Base-by-base conservation (phyloP, 23 tunicate genomes). In the Trididemnum nubilum region DNA sequence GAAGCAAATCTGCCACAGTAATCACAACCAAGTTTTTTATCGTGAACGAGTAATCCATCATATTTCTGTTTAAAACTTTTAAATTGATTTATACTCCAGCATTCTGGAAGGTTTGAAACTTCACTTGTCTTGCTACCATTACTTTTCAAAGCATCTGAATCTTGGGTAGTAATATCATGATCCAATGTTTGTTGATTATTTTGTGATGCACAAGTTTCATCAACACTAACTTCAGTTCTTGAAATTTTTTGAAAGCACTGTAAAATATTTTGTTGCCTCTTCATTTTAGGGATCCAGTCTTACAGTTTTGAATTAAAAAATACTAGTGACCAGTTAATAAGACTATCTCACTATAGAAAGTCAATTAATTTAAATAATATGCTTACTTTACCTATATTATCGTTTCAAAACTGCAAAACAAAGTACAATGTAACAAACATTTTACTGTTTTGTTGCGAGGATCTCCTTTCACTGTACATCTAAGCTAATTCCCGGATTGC, bases 1-100 rank as follows among this genome's bases (percentile, higher is more conserved):
- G 74, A 75, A 35, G 36, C 66, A 83, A 58, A 76, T 83, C 51
- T 76, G 32, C 63, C 82, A 83, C 87, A 83, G 72, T 54, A 38
- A 54, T 76, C 87, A 52, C 87, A 83, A 76, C 81, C 87, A 75
- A 83, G 83, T 76, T 35, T 83, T 63, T 76, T 83, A 29, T 59
- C 33, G 35, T 25, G 72, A 58, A 75, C 72, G 40, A 75, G 54
- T 31, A 83, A 83, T 18, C 82, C 82, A 75, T 83, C 87, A 83
- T 83, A 83, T 61, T 83, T 83, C 77, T 75, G 36, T 34, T 73
- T 74, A 37, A 83, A 83, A 26, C 27, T 50, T 69, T 74, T 63
- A 59, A 27, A 76, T 59, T 83, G 83, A 30, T 73, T 77, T 38
- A 59, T 83, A 59, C 59, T 83, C 87, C 87, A 83, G 54, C 87